Evolutionary conservation across 2,113 vertebrate species (phyloP).

Genomic region (Gallinago jamesoni): DNA sequence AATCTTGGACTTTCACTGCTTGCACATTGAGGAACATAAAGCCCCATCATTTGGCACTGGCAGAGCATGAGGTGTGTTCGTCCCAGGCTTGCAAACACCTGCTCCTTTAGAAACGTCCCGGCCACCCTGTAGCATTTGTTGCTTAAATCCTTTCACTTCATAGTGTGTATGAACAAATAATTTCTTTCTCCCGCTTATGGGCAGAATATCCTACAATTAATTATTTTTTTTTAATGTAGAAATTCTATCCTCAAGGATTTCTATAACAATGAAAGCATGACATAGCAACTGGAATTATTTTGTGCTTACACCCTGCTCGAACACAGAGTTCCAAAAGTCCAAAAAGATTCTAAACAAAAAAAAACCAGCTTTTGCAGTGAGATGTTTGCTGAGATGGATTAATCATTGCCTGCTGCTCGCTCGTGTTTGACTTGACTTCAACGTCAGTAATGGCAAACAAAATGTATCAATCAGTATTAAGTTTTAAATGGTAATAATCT

Average conservation of each 20-base stretch:
- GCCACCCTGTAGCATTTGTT: neutral
- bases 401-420: accelerated
- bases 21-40: neutral
- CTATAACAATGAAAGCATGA: neutral
- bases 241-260: neutral
- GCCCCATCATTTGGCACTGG: neutral
- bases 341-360: neutral
- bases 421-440: neutral
- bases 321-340: neutral
- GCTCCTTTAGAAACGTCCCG: neutral
- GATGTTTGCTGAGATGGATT: neutral
- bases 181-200: neutral
- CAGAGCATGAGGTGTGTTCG: accelerated
- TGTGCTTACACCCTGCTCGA: neutral
- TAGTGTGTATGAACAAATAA: accelerated
- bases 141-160: neutral
- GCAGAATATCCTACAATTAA: neutral
- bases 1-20: neutral
- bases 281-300: neutral
- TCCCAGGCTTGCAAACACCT: neutral
- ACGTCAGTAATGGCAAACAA: neutral
- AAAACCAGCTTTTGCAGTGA: neutral
- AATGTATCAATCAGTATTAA: neutral
- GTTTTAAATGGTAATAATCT: neutral
- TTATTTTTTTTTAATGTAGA: neutral